A percentile compares a stretch with the other conserved stretches of the same genome.
Evolutionary conservation across 2,797 vertebrate species (phyloP).

Genomic region (Podarcis lilfordi): DNA sequence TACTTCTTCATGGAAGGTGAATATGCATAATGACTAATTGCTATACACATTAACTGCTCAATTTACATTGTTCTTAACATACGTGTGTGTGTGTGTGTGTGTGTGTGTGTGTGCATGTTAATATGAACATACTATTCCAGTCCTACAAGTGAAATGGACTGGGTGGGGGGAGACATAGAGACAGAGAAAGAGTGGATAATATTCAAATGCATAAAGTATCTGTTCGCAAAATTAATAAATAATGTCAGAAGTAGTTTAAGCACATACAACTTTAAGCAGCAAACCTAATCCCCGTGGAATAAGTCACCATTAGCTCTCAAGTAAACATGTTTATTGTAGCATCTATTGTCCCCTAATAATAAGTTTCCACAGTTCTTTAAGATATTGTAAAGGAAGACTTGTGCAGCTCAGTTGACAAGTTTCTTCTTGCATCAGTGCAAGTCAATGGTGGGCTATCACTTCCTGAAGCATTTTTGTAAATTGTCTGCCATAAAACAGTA

Average conservation of each 20-base stretch:
- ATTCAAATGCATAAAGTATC: neutral
- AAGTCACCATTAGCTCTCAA: neutral
- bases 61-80: too few relatives aligned
- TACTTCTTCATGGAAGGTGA: too few relatives aligned
- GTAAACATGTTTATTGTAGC: neutral
- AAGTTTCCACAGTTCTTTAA: neutral
- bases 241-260: neutral
- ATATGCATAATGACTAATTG: too few relatives aligned
- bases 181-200: too few relatives aligned
- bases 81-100: too few relatives aligned
- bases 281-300: neutral
- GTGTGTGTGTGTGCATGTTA: too few relatives aligned
- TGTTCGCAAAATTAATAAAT: neutral
- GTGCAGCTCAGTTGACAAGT: conserved; percentile 38
- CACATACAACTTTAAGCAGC: neutral
- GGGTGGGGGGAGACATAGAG: too few relatives aligned
- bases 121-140: too few relatives aligned
- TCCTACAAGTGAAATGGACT: neutral
- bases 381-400: conserved; percentile 17
- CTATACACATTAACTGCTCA: too few relatives aligned
- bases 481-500: conserved; percentile 29
- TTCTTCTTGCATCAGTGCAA: conserved; percentile 52
- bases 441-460: conserved; percentile 29
- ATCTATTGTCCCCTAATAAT: conserved; percentile 27
- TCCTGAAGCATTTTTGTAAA: conserved; percentile 44